Conservation (phyloP, 1,140 invertebrate genomes). For the Cyclargus thomasi region DNA sequence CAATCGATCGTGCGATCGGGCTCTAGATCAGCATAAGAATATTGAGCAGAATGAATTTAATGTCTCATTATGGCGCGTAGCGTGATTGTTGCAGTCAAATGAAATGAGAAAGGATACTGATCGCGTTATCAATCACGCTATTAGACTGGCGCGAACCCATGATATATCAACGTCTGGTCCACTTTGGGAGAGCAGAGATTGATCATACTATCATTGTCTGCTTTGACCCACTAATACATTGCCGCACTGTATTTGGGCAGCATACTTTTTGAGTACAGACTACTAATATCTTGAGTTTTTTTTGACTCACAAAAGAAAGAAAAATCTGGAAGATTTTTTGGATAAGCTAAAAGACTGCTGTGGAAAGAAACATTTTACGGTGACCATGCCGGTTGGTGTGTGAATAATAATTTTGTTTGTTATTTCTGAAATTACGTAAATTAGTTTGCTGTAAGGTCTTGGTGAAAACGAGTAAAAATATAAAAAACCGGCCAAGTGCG, state of each 20-base stretch:
- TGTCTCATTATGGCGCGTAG: not conserved
- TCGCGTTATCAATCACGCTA: conserved; percentile 39
- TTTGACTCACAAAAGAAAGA: no score
- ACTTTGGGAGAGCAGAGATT: conserved; percentile 34
- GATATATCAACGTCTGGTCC: conserved; percentile 42
- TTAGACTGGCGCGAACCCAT: conserved; percentile 34
- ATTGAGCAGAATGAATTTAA: conserved; percentile 5
- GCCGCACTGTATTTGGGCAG: conserved; percentile 22
- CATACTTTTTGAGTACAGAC: not conserved
- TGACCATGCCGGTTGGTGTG: no score
- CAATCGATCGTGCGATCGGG: no score
- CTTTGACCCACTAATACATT: conserved; percentile 24
- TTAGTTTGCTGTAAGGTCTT: no score
- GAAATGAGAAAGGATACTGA: conserved; percentile 20
- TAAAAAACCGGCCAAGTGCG: no score
- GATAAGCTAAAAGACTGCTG: no score
- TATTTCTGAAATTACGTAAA: no score
- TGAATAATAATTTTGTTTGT: no score
- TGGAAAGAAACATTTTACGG: no score
- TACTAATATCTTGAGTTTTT: not conserved
- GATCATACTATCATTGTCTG: conserved; percentile 39
- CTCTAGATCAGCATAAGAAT: no score
- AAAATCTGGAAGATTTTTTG: no score
- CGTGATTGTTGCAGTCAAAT: conserved; percentile 7
- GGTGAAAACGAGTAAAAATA: no score